Evolutionary conservation across 2,797 vertebrate genomes (phyloP).

Genomic region (Urosaurus nigricauda): DNA sequence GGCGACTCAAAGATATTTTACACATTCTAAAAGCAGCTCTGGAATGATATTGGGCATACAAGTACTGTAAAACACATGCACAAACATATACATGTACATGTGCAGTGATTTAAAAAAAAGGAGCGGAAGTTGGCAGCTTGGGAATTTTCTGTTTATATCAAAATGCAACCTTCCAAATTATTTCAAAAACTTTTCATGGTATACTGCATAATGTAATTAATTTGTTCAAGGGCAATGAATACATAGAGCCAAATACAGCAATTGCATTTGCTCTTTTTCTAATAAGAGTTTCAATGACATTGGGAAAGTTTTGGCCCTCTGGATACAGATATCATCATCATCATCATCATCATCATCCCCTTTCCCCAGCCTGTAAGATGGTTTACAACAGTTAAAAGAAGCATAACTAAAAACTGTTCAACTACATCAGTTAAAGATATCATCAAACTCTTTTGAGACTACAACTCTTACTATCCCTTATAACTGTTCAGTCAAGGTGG

Average conservation of each 20-base stretch:
- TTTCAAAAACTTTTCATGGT: neutral
- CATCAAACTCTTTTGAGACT: neutral
- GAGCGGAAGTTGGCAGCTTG: neutral
- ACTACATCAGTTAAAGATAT: no score
- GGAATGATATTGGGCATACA: neutral
- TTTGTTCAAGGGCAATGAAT: neutral
- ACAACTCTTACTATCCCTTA: neutral
- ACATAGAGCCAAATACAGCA: neutral
- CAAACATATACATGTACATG: no score
- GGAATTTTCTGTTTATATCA: neutral
- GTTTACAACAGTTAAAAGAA: no score
- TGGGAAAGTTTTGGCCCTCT: neutral
- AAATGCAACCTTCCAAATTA: neutral
- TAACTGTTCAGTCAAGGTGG: neutral
- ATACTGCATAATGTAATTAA: neutral
- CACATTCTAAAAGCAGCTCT: neutral
- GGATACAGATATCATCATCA: neutral
- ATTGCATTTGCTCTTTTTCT: neutral
- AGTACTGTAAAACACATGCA: neutral
- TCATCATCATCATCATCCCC: neutral
- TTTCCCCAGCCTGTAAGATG: no score
- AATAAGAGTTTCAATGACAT: neutral
- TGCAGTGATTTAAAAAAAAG: neutral
- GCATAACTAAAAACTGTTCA: no score
- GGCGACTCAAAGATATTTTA: neutral